Base-by-base conservation (phyloP, 1,140 invertebrate genomes). In the Chironomus striatipennis region DNA sequence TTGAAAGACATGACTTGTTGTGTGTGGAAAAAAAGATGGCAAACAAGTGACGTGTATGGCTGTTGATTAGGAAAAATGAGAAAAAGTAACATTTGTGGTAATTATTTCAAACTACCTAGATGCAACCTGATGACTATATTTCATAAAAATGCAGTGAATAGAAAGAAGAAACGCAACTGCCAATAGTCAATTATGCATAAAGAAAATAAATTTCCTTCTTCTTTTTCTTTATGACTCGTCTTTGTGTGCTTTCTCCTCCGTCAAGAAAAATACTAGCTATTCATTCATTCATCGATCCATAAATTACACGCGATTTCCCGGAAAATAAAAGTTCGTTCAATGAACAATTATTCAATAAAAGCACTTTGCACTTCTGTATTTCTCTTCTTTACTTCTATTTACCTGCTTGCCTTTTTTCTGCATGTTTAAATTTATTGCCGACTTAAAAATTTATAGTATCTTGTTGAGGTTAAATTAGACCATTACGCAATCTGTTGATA, bases 401-500 rank as follows among this genome's bases (percentile, higher is more conserved):
- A 1, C n/a, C n/a, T 47, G 42, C 43, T n/a, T 47, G 8, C 43
- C 15, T 57, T 57, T 15, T 57, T 57, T 15, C 47, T 57, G 5
- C 8, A 57, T 57, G 8, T 10, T 57, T 2, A 34, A 34, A 34
- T 34, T 34, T 34, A 34, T 34, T 34, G 24, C 24, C 5, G 24
- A 34, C 47, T 57, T 57, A 12, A 15, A 57, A n/a, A n/a, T 57
- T 57, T 57, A 57, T 57, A 10, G 12, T 57, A 34, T 34, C n/a
- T n/a, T 57, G 47, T n/a, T n/a, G 47, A 57, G n/a, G 47, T 57
- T 57, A 57, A 57, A 57, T 57, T 57, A 57, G 47, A 57, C n/a
- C 15, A n/a, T 57, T 57, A 57, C n/a, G 47, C 47, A 57, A 57
- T 57, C 12, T 57, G 12, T n/a, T n/a, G 47, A 12, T 12, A 15